These are phyloP conservation scores for Tiliqua scincoides DNA, from an alignment of 2,113 vertebrate species.

Conservation along the genomic window DNA sequence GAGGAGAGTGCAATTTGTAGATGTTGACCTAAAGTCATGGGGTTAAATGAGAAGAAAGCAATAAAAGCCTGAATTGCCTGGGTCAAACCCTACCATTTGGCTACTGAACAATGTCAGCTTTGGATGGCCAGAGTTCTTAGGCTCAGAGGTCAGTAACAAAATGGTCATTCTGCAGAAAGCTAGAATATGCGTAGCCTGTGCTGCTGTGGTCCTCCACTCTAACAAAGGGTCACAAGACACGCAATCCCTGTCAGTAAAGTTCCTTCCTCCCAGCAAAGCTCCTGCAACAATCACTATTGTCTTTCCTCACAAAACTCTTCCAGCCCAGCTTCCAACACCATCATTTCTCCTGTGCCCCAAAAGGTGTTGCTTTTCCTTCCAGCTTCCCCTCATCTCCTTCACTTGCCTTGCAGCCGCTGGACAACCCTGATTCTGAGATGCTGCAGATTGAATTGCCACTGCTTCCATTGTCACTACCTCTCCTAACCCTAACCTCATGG, in stretches of 20 bases:
- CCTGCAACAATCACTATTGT: not conserved
- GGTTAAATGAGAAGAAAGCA: too few species aligned
- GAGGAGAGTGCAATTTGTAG: not conserved
- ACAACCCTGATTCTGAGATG: not conserved
- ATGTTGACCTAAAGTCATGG: not conserved
- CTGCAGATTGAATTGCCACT: not conserved
- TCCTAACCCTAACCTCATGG: not conserved
- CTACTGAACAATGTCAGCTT: not conserved
- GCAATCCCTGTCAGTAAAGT: not conserved
- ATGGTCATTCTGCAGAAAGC: not conserved
- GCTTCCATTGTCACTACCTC: not conserved
- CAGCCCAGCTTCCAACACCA: not conserved
- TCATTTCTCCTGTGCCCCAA: not conserved
- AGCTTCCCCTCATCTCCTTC: too few species aligned
- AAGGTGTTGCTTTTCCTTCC: not conserved
- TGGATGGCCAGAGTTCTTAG: not conserved
- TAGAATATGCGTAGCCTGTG: not conserved
- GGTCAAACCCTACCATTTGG: not conserved
- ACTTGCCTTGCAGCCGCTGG: not conserved
- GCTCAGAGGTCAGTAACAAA: not conserved
- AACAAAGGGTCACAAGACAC: not conserved
- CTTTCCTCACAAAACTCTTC: not conserved
- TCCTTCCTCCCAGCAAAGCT: not conserved
- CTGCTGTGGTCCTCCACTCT: not conserved
- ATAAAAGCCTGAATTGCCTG: not conserved